Percentiles rank a stretch among this genome's conserved stretches.
Evolutionary conservation across 2,888 invertebrate genomes (phyloP).

Genomic region (Xestoiulus laeticollis): DNA sequence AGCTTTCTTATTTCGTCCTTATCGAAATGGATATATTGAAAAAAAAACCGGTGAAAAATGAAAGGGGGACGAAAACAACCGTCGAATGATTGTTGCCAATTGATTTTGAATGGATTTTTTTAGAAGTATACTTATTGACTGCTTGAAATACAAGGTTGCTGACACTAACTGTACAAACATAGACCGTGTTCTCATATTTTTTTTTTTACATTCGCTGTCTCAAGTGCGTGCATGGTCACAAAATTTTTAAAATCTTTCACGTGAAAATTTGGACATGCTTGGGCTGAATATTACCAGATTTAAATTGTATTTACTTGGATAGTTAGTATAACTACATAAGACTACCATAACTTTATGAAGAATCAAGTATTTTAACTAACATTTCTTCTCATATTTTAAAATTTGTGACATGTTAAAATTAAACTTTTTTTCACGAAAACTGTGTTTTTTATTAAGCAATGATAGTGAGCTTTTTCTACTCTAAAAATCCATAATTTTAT

Average conservation of each 20-base stretch:
- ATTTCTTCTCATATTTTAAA: too few relatives aligned
- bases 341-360: too few relatives aligned
- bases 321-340: too few relatives aligned
- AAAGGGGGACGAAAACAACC: background rate
- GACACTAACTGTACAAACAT: slow-evolving; percentile 1
- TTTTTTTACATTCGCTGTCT: background rate
- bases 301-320: too few relatives aligned
- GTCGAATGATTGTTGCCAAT: slow-evolving; percentile 19
- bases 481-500: too few relatives aligned
- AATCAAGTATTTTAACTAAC: too few relatives aligned
- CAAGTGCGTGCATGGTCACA: background rate
- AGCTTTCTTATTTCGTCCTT: slow-evolving; percentile 10
- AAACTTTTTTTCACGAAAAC: too few relatives aligned
- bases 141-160: slow-evolving; percentile 14
- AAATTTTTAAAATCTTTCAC: background rate
- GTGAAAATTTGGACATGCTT: too few relatives aligned
- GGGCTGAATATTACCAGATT: too few relatives aligned
- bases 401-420: too few relatives aligned
- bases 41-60: background rate
- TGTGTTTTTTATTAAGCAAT: too few relatives aligned
- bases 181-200: background rate
- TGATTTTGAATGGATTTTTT: slow-evolving; percentile 40
- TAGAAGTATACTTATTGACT: slow-evolving; percentile 14
- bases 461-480: too few relatives aligned
- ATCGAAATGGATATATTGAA: slow-evolving; percentile 22